phyloP scores from a whole-genome alignment of 2,113 vertebrate genomes.

The Crotalus tigris region DNA sequence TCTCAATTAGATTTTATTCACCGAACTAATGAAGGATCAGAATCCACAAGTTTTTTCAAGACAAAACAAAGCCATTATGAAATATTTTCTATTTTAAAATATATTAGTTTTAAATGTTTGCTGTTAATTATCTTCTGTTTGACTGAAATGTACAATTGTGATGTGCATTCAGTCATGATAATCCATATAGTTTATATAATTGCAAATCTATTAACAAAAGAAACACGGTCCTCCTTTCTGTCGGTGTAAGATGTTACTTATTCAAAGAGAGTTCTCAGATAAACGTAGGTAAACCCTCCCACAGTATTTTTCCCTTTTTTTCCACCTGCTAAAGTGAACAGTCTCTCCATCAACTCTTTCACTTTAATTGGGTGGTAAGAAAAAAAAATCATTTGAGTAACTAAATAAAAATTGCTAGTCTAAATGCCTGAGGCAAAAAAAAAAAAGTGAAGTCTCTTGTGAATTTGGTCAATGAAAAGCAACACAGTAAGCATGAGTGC shows the following conservation, averaged over 20 bases:
- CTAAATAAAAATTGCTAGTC: conserved; percentile 79
- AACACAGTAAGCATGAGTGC: conserved; percentile 72
- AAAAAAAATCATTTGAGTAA: conserved; percentile 72
- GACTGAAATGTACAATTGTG: background rate
- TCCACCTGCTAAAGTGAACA: conserved; percentile 30
- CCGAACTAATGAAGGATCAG: background rate
- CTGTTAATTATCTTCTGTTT: background rate
- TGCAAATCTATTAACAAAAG: background rate
- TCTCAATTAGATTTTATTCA: background rate
- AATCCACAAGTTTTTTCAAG: background rate
- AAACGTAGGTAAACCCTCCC: background rate
- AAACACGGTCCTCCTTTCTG: fast-evolving
- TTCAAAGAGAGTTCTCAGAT: background rate
- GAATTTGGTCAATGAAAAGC: conserved; percentile 74
- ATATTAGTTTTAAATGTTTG: background rate
- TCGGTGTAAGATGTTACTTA: background rate
- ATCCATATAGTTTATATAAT: background rate
- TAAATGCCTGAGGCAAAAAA: conserved; percentile 79
- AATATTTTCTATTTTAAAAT: background rate
- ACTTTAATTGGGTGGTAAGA: conserved; percentile 23
- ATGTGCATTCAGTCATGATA: background rate
- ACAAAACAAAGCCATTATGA: background rate
- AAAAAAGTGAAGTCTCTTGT: conserved; percentile 74
- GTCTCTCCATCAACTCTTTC: conserved; percentile 43
- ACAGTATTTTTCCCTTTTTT: background rate